Percentiles rank a stretch among this genome's conserved stretches.
Evolutionary conservation across 2,888 invertebrate genomes (phyloP).

Genomic region (Gastrophysa polygoni): DNA sequence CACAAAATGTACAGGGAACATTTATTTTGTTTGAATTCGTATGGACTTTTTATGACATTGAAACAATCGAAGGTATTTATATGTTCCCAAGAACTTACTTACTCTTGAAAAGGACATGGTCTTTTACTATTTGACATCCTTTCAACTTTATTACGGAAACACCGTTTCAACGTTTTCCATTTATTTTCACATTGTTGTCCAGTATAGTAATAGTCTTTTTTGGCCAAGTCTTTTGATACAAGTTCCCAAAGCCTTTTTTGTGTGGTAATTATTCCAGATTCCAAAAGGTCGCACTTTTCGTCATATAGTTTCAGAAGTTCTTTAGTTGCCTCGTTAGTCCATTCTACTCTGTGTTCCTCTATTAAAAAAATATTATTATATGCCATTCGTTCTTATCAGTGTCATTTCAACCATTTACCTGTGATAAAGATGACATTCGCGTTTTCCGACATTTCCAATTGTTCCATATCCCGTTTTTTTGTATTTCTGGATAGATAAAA

Average conservation of each 20-base stretch:
- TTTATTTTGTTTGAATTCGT: too few relatives aligned
- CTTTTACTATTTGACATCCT: constrained; percentile 24
- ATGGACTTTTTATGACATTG: too few relatives aligned
- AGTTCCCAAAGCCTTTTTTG: constrained; percentile 37
- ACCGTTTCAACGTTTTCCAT: constrained; percentile 36
- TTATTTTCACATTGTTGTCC: constrained; percentile 34
- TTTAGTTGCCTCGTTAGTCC: constrained; percentile 34
- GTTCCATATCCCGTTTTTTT: background rate
- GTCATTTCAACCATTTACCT: background rate
- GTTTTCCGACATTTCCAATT: background rate
- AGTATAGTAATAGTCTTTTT: constrained; percentile 30
- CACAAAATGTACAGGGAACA: too few relatives aligned
- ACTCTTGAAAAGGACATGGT: constrained; percentile 36
- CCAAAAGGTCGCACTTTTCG: constrained; percentile 36
- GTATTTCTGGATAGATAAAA: background rate
- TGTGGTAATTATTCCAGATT: constrained; percentile 35
- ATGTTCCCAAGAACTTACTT: too few relatives aligned
- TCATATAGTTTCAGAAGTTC: constrained; percentile 35
- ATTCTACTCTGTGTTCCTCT: constrained; percentile 34
- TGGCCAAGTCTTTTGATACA: constrained; percentile 33
- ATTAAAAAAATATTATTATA: background rate
- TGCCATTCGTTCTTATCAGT: too few relatives aligned
- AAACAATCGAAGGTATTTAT: too few relatives aligned
- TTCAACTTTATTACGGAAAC: constrained; percentile 29
- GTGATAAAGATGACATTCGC: background rate